phyloP scores from a whole-genome alignment of 2,113 vertebrate species.

The Leucoraja erinaceus region DNA sequence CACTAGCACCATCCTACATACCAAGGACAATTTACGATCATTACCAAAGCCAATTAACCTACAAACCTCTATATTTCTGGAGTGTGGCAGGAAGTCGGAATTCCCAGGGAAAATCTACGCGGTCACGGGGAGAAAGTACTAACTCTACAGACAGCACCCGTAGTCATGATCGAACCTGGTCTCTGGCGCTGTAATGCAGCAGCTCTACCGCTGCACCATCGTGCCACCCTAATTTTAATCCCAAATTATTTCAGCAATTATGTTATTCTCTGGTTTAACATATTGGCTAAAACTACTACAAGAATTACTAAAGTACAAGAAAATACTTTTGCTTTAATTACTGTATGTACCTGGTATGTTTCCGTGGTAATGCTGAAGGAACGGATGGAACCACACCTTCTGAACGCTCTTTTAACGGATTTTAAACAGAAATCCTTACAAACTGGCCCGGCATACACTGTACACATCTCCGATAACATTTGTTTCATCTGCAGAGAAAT shows the following conservation, averaged over 20 bases:
- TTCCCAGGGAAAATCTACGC: no score
- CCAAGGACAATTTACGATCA: no score
- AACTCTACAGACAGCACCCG: no score
- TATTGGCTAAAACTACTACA: neutral
- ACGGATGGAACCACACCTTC: conserved; percentile 62
- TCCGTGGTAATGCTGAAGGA: conserved; percentile 60
- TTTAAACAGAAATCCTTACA: conserved; percentile 51
- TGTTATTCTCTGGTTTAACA: neutral
- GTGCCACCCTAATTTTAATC: no score
- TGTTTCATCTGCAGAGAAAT: conserved; percentile 56
- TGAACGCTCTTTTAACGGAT: conserved; percentile 62
- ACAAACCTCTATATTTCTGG: no score
- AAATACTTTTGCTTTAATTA: conserved; percentile 29
- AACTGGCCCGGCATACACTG: conserved; percentile 73
- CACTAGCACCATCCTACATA: no score
- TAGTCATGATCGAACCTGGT: no score
- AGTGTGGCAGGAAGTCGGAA: no score
- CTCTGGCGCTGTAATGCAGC: no score
- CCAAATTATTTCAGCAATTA: neutral
- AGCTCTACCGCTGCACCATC: no score
- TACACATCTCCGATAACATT: conserved; percentile 66
- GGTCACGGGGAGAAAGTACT: no score
- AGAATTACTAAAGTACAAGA: neutral
- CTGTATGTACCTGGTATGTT: conserved; percentile 53
- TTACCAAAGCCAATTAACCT: no score